A percentile compares a stretch with the other conserved stretches of the same genome.
These are phyloP conservation scores for Platichthys flesus DNA, from an alignment of 2,113 vertebrate species.

Conservation along the genomic window DNA sequence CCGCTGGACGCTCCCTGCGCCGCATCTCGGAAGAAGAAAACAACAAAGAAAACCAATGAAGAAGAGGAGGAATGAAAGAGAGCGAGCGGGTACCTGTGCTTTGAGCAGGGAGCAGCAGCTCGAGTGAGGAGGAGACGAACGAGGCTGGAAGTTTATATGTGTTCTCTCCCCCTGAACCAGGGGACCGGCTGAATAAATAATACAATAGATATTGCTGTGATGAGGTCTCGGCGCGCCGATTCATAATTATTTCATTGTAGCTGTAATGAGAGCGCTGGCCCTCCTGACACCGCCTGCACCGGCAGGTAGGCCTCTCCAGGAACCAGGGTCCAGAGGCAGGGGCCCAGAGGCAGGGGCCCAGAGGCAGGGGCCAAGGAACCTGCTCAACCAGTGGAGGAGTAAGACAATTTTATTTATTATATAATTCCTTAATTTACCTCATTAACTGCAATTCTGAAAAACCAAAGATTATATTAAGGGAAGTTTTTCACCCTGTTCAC, in stretches of 20 bases:
- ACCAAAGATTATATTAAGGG: no score
- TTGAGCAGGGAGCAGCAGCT: constrained; percentile 71
- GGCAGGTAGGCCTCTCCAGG: not conserved
- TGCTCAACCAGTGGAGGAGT: not conserved
- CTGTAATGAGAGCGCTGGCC: constrained; percentile 83
- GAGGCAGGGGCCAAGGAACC: not conserved
- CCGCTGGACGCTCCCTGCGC: constrained; percentile 39
- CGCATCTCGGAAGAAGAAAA: constrained; percentile 19
- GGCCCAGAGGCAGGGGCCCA: constrained; percentile 38
- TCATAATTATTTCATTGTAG: constrained; percentile 88
- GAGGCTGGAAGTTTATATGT: constrained; percentile 83
- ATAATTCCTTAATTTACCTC: no score
- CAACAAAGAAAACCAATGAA: constrained; percentile 13
- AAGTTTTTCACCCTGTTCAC: no score
- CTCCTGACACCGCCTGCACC: constrained; percentile 41
- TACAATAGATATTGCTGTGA: constrained; percentile 86
- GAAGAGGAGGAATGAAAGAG: constrained; percentile 23
- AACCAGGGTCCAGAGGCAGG: constrained; percentile 22
- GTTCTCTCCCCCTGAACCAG: constrained; percentile 83
- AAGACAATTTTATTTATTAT: not conserved
- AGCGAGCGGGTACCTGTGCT: constrained; percentile 51
- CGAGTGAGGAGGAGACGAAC: constrained; percentile 73
- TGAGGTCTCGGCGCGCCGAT: constrained; percentile 80
- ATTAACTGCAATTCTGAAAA: no score
- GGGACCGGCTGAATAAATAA: constrained; percentile 87